Base-by-base conservation (phyloP, 30 jellyfish, hydroid and myxozoan species). In the Cassiopea xamachana region DNA sequence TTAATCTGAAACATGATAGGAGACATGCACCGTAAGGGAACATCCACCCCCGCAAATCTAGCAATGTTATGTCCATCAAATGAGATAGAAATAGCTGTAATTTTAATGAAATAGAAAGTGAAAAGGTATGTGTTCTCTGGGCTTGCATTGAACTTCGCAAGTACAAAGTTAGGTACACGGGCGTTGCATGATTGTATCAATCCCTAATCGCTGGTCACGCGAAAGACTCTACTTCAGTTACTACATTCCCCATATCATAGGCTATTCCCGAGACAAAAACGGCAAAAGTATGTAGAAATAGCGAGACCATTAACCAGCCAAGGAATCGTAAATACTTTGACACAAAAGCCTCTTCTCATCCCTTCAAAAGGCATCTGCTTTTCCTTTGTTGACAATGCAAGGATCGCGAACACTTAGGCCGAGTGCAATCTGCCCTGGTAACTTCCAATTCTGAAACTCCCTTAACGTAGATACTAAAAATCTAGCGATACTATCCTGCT, bases 381-480 rank as follows among this genome's bases (percentile, higher is more conserved):
- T 71, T 71, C 80, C 80, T 71, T 71, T 71, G 80, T 71, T 71
- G 50, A 71, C 80, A 43, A 71, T 71, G 15, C 39, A 39, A 4
- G 80, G 80, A 71, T 8, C 60, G 80, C 80, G 3, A 71, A 71
- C 4, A 71, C 39, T 71, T 71, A 71, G 80, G 80, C 80, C 80
- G n/a, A 71, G 7, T 55, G 64, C 64, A 17, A 64, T 2, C 74
- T 64, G 74, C 74, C 74, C 43, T 17, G 74, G 39, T 16, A 5
- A 64, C 27, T 55, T 55, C 7, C 64, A 55, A 55, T 10, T 55
- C 64, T 10, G 7, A 55, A 6, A 55, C 7, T 55, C 12, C 64
- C 64, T 55, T 10, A 55, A 55, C 12, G 7, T 55, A 55, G 64
- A 3, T 55, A 55, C 64, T 55, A 10, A 55, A 55, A 55, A 55